A percentile compares a stretch with the other conserved stretches of the same genome.
Evolutionary conservation across 1,140 invertebrate species (phyloP).

Genomic region (Lordiphosa collinella): DNA sequence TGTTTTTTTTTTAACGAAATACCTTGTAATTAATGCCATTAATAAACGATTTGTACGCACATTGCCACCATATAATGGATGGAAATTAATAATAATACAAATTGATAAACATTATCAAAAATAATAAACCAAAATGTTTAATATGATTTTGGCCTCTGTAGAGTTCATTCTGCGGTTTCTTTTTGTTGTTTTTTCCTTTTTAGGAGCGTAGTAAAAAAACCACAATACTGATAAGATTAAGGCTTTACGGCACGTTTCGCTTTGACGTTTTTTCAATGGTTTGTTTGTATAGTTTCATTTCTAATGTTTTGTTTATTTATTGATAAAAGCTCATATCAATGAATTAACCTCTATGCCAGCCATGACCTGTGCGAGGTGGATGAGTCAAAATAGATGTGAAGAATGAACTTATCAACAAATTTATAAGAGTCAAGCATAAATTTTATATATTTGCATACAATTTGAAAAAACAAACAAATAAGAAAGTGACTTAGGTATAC

Average conservation of each 20-base stretch:
- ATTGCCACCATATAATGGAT: conserved; percentile 2
- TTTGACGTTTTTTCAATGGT: too few species aligned
- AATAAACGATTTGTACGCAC: conserved; percentile 14
- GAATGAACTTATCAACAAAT: too few species aligned
- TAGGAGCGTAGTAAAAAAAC: background rate
- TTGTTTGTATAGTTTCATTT: too few species aligned
- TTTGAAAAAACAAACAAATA: too few species aligned
- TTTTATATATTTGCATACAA: too few species aligned
- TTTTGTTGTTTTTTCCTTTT: background rate
- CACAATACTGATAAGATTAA: conserved; percentile 5
- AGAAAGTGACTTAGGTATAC: too few species aligned
- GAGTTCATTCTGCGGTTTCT: conserved; percentile 1
- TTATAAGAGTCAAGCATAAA: too few species aligned
- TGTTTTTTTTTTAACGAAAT: conserved; percentile 4
- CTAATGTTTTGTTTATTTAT: too few species aligned
- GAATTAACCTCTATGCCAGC: too few species aligned
- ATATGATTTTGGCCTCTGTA: conserved; percentile 2
- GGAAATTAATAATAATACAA: conserved; percentile 7
- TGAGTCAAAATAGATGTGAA: too few species aligned
- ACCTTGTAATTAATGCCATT: conserved; percentile 11
- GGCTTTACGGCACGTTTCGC: background rate
- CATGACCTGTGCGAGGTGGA: too few species aligned
- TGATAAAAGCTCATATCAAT: too few species aligned
- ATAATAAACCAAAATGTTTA: background rate
- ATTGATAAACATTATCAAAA: conserved; percentile 8